These are phyloP conservation scores for Otolemur crassicaudatus DNA, from an alignment of 2,797 vertebrate species.

Conservation along the genomic window DNA sequence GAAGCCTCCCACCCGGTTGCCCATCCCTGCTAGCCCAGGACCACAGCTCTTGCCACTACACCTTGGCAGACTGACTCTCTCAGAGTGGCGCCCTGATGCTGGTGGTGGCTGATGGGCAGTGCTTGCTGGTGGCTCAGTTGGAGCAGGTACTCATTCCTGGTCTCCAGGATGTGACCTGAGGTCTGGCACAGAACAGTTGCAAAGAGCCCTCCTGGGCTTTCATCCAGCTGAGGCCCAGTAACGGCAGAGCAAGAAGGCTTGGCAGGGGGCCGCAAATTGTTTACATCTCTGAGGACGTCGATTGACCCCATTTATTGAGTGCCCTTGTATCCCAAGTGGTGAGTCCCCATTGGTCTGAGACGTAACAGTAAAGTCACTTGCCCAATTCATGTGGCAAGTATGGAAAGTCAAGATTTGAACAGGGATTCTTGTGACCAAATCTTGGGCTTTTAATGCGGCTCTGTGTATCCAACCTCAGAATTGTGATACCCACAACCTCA, in stretches of 20 bases:
- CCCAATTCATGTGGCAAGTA: not conserved
- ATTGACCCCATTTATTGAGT: not conserved
- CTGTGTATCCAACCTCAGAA: too few relatives aligned
- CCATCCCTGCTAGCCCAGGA: not conserved
- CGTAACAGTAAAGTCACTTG: not conserved
- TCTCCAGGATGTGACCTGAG: rapidly evolving
- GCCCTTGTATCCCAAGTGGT: not conserved
- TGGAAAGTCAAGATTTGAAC: not conserved
- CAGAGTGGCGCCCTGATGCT: too few relatives aligned
- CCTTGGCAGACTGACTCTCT: not conserved
- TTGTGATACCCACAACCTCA: too few relatives aligned
- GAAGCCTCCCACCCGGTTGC: rapidly evolving
- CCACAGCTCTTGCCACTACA: not conserved
- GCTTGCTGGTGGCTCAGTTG: not conserved
- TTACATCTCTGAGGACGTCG: not conserved
- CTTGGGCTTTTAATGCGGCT: not conserved
- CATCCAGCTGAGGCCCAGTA: not conserved
- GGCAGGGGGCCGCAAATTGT: not conserved
- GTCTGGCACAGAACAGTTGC: not conserved
- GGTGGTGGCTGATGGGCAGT: not conserved
- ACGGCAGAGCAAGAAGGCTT: not conserved
- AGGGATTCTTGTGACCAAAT: not conserved
- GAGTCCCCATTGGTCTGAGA: not conserved
- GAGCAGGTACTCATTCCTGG: not conserved
- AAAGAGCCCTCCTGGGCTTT: not conserved